Evolutionary conservation across 2,888 invertebrate genomes (phyloP), one percentile per base, ranked within the genome.

Genomic region (Erannis defoliaria): DNA sequence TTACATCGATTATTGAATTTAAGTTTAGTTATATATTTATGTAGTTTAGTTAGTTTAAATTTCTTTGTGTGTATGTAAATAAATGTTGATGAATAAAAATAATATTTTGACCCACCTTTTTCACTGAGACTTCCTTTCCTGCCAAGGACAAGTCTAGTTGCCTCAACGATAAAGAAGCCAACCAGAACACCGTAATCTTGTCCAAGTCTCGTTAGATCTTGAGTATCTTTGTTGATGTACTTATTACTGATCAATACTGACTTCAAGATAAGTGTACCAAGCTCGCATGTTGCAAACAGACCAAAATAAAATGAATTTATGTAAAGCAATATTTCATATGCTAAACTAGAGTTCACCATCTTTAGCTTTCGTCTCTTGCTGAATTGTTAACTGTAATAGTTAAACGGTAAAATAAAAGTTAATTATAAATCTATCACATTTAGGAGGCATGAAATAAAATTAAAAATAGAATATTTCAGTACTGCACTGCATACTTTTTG

Each of bases 231-330:
- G 66, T 90, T 94, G 79, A 95, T 95, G 66, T 90, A 88, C 61
- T 83, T 85, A 6, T 81, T 81, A 60, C 78, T 83, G 63, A 92
- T 94, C 86, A 96, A 95, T 72, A 96, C 94, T 68, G 95, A 95
- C 88, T 97, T 97, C 73, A 97, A 94, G 58, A 96, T 93, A 73
- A 96, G 95, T 86, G 97, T 96, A 64, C 96, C 96, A 70, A 97
- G 89, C 89, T 97, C 97, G 85, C 97, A 97, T 66, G 96, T 94
- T 49, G 96, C 96, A 85, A 97, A 97, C 91, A 97, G 95, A 78
- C 97, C 97, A 81, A 97, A 97, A 89, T 97, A 97, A 93, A 97
- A 97, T 23, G 97, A 97, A 92, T 97, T 97, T 72, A 97, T 94
- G 86, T 97, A 97, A 76, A 97, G 94, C 53, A 97, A 93, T 82